Conservation (phyloP, 2,113 vertebrate genomes). For the Australoheros scitulus region DNA sequence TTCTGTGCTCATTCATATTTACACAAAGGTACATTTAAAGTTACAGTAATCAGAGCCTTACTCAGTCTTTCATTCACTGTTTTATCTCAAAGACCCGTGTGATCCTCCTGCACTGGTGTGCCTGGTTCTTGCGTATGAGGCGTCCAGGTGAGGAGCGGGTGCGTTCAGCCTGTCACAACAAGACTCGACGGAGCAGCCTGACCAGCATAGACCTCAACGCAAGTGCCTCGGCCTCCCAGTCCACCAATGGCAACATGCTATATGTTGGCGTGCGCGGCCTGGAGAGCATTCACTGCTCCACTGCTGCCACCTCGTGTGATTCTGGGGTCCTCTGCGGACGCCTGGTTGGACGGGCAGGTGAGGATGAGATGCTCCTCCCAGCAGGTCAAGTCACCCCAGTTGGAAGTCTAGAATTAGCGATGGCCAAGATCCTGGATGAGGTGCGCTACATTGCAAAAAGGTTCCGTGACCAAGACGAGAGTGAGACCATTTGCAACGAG, state of each 20-base stretch:
- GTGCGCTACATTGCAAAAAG: slow-evolving; percentile 90
- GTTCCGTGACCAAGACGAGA: slow-evolving; percentile 90
- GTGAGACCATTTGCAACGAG: slow-evolving; percentile 85
- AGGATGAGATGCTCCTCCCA: slow-evolving; percentile 86
- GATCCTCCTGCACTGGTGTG: slow-evolving; percentile 94
- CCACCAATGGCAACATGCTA: slow-evolving; percentile 85
- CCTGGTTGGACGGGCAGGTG: slow-evolving; percentile 79
- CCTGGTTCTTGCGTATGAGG: slow-evolving; percentile 97
- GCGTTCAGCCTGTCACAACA: slow-evolving; percentile 86
- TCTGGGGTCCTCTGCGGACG: slow-evolving; percentile 87
- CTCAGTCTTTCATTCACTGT: background rate
- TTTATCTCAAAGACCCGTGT: slow-evolving; percentile 84
- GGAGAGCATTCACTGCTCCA: slow-evolving; percentile 84
- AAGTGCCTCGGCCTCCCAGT: slow-evolving; percentile 70
- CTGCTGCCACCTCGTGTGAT: slow-evolving; percentile 85
- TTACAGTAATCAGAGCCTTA: background rate
- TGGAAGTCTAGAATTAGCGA: slow-evolving; percentile 80
- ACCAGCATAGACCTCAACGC: slow-evolving; percentile 84
- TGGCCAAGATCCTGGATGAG: slow-evolving; percentile 92
- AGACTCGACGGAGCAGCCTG: slow-evolving; percentile 83
- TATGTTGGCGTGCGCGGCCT: slow-evolving; percentile 87
- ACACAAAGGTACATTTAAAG: background rate
- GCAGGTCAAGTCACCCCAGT: slow-evolving; percentile 66
- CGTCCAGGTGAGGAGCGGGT: slow-evolving; percentile 89
- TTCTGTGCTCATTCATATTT: background rate